Base-by-base conservation (phyloP, 2,113 vertebrate species). In the Grallaria varia region DNA sequence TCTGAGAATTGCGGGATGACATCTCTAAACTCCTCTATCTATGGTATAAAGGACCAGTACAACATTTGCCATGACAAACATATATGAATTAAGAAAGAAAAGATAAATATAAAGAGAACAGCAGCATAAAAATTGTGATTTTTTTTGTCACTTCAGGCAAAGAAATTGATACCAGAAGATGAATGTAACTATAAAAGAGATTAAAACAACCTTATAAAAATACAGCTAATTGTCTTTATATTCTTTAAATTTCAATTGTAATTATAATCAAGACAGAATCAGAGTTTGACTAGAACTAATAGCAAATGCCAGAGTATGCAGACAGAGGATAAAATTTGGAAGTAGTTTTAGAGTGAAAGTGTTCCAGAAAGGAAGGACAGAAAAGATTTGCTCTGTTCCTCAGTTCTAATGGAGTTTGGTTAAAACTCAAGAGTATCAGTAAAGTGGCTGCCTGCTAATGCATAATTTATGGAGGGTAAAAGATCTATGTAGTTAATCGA, bases 401-500 rank as follows among this genome's bases (percentile, higher is more conserved):
- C n/a, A 31, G 22, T 84, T 93, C 77, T 87, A 64, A 79, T 73
- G 90, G 49, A 47, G 30, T 84, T 94, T 91, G 60, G 42, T 91
- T 91, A 93, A 91, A 95, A 89, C 39, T 89, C 1, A 78, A 49
- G 7, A 89, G 25, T n/a, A 73, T 53, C 42, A 37, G 35, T 93
- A 81, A 91, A 94, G 47, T 75, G 76, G 27, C 69, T 81, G 56
- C 30, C 33, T 63, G 52, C 56, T 78, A 74, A 89, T 66, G 31
- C 17, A 84, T 89, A 89, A 93, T 91, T 93, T 96, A 87, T 67
- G 35, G 35, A 55, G 21, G 59, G 56, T 59, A 87, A 87, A 94
- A 89, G 52, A 72, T 42, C 77, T 87, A 14, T 78, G 3, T 22
- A 40, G 56, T 77, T 93, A 91, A 93, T 75, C 8, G 5, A 87